Evolutionary conservation across 2,797 vertebrate species (phyloP).

Genomic region (Chanos chanos): DNA sequence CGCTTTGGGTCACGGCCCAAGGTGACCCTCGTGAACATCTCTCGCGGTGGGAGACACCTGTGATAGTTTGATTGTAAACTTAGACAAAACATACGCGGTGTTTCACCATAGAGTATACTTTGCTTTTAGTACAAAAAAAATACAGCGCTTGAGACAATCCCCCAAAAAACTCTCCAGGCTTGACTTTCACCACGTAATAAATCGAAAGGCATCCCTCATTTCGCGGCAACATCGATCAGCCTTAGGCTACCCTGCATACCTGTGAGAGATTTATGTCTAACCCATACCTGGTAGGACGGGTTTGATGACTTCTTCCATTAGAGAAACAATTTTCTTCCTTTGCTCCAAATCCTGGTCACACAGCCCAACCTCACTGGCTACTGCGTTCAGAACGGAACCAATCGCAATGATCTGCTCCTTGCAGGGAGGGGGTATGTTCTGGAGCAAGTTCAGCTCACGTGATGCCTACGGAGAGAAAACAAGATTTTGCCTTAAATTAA

Average conservation of each 20-base stretch:
- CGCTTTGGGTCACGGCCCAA: too few relatives aligned
- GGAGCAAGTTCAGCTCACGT: constrained; percentile 79
- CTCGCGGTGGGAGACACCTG: too few relatives aligned
- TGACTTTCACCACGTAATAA: too few relatives aligned
- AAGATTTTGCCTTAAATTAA: background rate
- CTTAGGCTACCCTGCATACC: constrained; percentile 61
- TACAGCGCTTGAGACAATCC: too few relatives aligned
- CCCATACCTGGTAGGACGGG: constrained; percentile 82
- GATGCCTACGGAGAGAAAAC: constrained; percentile 73
- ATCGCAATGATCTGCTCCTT: constrained; percentile 78
- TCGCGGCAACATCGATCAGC: too few relatives aligned
- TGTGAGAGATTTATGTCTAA: too few relatives aligned
- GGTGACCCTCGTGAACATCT: too few relatives aligned
- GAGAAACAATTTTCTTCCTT: constrained; percentile 70
- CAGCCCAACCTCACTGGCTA: constrained; percentile 78
- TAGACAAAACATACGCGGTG: background rate
- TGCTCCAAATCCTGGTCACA: constrained; percentile 73
- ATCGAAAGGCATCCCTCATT: too few relatives aligned
- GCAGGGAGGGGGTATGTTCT: constrained; percentile 77
- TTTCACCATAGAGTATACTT: background rate
- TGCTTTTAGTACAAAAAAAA: background rate
- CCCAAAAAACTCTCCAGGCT: too few relatives aligned
- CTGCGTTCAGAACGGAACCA: constrained; percentile 71
- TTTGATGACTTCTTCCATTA: constrained; percentile 79
- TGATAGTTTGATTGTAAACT: too few relatives aligned